Evolutionary conservation across 2,113 vertebrate species (phyloP).

Genomic region (Protobothrops mucrosquamatus): DNA sequence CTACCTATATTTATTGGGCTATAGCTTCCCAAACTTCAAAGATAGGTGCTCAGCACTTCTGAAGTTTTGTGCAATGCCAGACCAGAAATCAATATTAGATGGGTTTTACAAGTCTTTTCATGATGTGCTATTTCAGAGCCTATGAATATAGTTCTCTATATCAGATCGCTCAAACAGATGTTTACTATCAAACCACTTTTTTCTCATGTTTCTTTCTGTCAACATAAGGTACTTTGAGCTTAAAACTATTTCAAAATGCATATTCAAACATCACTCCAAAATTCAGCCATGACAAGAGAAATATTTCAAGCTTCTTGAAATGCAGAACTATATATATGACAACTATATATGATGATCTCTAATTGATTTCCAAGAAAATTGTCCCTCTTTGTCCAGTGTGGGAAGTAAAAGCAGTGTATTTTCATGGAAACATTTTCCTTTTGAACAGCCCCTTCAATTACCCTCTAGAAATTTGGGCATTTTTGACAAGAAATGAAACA

Average conservation of each 20-base stretch:
- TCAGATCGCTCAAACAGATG: neutral
- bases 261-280: constrained; percentile 4
- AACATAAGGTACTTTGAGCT: neutral
- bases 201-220: neutral
- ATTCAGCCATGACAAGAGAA: neutral
- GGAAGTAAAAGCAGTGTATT: constrained; percentile 36
- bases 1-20: no score
- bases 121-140: neutral
- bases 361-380: constrained; percentile 60
- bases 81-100: neutral
- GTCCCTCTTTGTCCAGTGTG: constrained; percentile 17
- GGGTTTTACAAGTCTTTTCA: neutral
- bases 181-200: neutral
- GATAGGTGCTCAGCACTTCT: neutral
- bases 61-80: neutral
- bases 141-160: neutral
- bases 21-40: no score
- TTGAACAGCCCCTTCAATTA: constrained; percentile 42
- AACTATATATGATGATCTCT: constrained; percentile 9
- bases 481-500: constrained; percentile 27
- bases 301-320: neutral
- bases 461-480: constrained; percentile 46
- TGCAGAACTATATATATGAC: constrained; percentile 27
- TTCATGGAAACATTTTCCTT: constrained; percentile 36
- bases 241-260: neutral